Base-by-base conservation (phyloP, 2,797 vertebrate species). In the Tympanoctomys barrerae region DNA sequence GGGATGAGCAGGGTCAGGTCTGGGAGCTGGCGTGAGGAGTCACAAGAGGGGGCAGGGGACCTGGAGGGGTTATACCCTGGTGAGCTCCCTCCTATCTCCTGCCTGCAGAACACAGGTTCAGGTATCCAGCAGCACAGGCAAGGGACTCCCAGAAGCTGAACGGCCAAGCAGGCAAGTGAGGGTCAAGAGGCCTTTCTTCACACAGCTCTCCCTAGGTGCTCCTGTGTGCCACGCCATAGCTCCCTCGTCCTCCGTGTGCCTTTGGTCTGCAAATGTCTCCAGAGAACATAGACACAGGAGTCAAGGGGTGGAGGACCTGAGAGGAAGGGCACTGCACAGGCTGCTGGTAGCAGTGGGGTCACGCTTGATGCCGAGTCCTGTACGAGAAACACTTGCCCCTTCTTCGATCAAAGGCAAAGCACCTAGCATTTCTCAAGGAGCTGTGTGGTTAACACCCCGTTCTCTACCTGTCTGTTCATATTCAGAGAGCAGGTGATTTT, bases 251-350 rank as follows among this genome's bases (percentile, higher is more conserved):
- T 92, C 91, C 33, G 36, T 36, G 70, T 87, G 86, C 42, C 91
- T 95, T 84, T 84, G 75, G 64, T 83, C 57, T 81, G 82, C 82
- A 88, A 89, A 88, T 49, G 46, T 62, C 57, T 88, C 87, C 78
- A 4, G 52, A 83, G 81, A 54, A 66, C 0, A 0, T 36, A 7
- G 82, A 54, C 85, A 71, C 73, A 59, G 54, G 57, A 86, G 36
- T 54, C 3, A 33, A 16, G n/a, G 21, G 59, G 73, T 1, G 2
- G 18, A 21, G 71, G 39, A 26, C 13, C 5, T 1, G n/a, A 59
- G 70, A 75, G 42, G 80, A 21, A 18, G 64, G 68, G 39, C 21
- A 5, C 2, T 5, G 16, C 19, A 18, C 0, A 31, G 61, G 61
- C 59, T 77, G 33, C 90, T 62, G 19, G 4, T 5, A 64, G 49